A percentile compares a stretch with the other conserved stretches of the same genome.
Evolutionary conservation across 2,113 vertebrate genomes (phyloP).

Genomic region (Microcebus griseorufus): DNA sequence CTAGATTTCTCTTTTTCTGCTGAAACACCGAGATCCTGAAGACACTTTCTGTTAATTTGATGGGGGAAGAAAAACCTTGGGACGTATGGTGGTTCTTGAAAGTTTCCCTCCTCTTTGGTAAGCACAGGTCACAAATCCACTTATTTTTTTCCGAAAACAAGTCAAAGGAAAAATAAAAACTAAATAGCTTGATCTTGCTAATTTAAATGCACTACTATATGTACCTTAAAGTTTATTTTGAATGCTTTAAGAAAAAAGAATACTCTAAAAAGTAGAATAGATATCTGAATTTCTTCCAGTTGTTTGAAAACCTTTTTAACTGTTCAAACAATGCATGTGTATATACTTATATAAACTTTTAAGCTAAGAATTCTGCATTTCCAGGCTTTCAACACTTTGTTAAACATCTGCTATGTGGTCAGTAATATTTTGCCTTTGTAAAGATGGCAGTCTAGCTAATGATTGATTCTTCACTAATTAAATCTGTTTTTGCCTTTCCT

Average conservation of each 20-base stretch:
- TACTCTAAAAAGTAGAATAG: neutral
- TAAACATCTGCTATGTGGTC: conserved; percentile 34
- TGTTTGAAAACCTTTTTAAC: conserved; percentile 17
- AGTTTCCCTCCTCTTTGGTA: neutral
- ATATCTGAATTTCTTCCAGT: conserved; percentile 18
- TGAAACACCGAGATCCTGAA: neutral
- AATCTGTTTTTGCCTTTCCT: conserved; percentile 47
- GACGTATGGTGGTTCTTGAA: neutral
- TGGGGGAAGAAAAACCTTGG: neutral
- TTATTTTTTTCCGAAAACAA: neutral
- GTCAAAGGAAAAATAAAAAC: conserved; percentile 32
- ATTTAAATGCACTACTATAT: neutral
- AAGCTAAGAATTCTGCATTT: conserved; percentile 63
- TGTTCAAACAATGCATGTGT: conserved; percentile 41
- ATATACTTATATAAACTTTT: conserved; percentile 18
- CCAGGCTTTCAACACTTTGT: conserved; percentile 51
- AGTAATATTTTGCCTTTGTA: conserved; percentile 52
- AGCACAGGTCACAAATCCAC: neutral
- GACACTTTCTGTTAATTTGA: neutral
- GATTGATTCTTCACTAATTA: conserved; percentile 38
- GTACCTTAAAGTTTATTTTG: conserved; percentile 38
- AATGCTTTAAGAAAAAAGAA: neutral
- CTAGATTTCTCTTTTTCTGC: neutral
- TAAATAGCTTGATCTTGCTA: conserved; percentile 17
- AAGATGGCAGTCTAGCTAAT: conserved; percentile 42